These are phyloP conservation scores for Leptobrachium ailaonicum DNA, from an alignment of 2,113 vertebrate genomes.

Conservation along the genomic window DNA sequence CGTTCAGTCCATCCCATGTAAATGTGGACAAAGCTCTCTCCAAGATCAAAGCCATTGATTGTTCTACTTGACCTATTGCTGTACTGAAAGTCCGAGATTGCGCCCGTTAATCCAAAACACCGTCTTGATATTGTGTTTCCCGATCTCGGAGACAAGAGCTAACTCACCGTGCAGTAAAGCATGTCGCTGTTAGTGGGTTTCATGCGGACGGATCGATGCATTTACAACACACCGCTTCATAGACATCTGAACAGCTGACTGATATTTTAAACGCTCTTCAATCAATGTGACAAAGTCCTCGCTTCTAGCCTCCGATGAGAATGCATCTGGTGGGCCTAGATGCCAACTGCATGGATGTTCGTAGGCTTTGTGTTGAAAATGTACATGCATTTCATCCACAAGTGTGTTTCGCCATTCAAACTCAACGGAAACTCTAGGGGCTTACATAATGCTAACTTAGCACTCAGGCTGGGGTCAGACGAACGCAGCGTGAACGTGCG, in stretches of 20 bases:
- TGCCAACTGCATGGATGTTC: no score
- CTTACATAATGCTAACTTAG: no score
- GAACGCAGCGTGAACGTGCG: no score
- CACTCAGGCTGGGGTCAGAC: no score
- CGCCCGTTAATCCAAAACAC: constrained; percentile 17
- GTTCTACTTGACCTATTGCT: constrained; percentile 49
- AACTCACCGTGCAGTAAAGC: constrained; percentile 19
- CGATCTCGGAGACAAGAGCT: constrained; percentile 22
- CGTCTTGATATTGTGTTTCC: constrained; percentile 3
- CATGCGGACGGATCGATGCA: constrained; percentile 28
- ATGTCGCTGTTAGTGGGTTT: constrained; percentile 25
- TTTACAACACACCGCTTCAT: constrained; percentile 11
- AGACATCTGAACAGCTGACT: neutral
- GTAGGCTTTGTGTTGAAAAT: no score
- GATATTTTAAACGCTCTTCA: constrained; percentile 4
- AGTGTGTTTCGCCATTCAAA: no score
- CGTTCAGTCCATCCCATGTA: constrained; percentile 52
- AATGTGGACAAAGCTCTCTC: constrained; percentile 42
- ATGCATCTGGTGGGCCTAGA: no score
- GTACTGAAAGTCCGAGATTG: neutral
- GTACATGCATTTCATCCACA: no score
- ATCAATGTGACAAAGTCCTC: neutral
- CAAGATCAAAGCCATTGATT: constrained; percentile 56
- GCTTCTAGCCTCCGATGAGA: neutral
- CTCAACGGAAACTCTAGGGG: no score